Conservation (phyloP, 2,888 invertebrate species). For the Volucella zonaria region DNA sequence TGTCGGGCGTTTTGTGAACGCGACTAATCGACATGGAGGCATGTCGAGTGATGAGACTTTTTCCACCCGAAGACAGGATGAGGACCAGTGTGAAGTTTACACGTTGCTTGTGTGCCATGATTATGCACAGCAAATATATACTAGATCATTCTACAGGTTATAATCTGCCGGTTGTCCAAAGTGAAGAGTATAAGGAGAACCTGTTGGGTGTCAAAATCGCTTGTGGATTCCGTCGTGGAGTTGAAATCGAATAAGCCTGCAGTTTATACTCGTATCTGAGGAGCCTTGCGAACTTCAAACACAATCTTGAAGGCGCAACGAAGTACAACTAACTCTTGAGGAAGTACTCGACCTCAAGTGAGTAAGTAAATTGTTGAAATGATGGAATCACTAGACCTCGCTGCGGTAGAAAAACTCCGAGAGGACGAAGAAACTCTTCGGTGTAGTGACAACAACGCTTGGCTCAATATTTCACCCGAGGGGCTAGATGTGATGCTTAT, state of each 20-base stretch:
- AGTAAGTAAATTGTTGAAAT: slow-evolving; percentile 84
- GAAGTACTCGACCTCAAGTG: slow-evolving; percentile 84
- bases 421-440: slow-evolving; percentile 83
- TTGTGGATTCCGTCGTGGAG: slow-evolving; percentile 87
- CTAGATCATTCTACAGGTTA: slow-evolving; percentile 91
- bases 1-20: slow-evolving; percentile 93
- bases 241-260: slow-evolving; percentile 86
- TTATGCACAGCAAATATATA: slow-evolving; percentile 90
- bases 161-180: slow-evolving; percentile 86
- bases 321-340: slow-evolving; percentile 88
- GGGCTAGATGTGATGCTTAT: slow-evolving; percentile 91
- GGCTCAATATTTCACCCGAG: slow-evolving; percentile 91
- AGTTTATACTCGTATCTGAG: slow-evolving; percentile 85
- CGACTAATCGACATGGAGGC: slow-evolving; percentile 91
- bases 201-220: slow-evolving; percentile 93
- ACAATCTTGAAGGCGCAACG: slow-evolving; percentile 91
- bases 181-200: slow-evolving; percentile 87
- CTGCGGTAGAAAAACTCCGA: slow-evolving; percentile 84
- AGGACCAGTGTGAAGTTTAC: slow-evolving; percentile 91
- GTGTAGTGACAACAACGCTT: slow-evolving; percentile 89
- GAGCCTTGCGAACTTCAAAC: slow-evolving; percentile 88
- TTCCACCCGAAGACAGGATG: slow-evolving; percentile 91
- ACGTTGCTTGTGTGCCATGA: slow-evolving; percentile 95
- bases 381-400: slow-evolving; percentile 80
- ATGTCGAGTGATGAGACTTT: slow-evolving; percentile 91